Conservation (phyloP, 2,113 vertebrate species). For the Melierax canorus region DNA sequence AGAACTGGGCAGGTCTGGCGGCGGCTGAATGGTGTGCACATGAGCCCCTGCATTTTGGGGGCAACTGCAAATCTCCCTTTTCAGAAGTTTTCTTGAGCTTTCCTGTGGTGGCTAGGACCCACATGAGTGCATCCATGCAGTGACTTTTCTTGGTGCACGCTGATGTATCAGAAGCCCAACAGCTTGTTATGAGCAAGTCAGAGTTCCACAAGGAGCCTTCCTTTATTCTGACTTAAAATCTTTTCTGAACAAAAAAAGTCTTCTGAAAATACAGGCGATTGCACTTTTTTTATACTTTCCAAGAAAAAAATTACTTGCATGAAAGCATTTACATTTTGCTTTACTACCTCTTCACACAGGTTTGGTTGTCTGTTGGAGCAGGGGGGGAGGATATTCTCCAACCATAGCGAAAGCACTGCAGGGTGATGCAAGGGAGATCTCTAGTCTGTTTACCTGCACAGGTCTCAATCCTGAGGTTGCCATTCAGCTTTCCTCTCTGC, state of each 20-base stretch:
- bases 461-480: neutral
- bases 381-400: neutral
- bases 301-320: neutral
- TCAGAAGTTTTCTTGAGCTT: neutral
- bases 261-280: neutral
- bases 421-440: neutral
- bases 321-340: neutral
- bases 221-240: neutral
- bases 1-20: neutral
- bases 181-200: neutral
- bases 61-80: neutral
- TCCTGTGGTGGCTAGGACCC: neutral
- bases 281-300: neutral
- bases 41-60: neutral
- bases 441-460: neutral
- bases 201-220: neutral
- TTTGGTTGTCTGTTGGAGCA: neutral
- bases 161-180: neutral
- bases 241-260: neutral
- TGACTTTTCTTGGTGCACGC: fast-evolving
- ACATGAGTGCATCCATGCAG: neutral
- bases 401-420: neutral
- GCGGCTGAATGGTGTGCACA: neutral
- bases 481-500: neutral
- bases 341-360: neutral